A percentile compares a stretch with the other conserved stretches of the same genome.
Evolutionary conservation across 2,888 invertebrate species (phyloP).

Genomic region (Diarsia brunnea): DNA sequence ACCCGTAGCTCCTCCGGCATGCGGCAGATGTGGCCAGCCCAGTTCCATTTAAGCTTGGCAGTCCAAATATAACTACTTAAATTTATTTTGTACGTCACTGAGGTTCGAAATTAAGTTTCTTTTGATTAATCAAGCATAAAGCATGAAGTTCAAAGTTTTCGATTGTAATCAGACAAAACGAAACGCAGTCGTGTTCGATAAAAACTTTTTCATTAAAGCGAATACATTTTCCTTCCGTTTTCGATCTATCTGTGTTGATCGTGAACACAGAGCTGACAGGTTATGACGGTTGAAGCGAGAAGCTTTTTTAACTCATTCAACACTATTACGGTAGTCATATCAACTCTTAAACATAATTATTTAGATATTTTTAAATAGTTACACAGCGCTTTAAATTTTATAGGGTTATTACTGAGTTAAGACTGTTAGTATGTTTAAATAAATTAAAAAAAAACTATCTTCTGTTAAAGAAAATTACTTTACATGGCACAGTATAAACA

Average conservation of each 20-base stretch:
- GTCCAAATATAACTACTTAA: background rate
- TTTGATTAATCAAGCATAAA: background rate
- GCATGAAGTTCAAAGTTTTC: background rate
- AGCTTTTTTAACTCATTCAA: background rate
- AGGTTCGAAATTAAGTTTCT: background rate
- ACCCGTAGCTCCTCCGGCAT: too few species aligned
- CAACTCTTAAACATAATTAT: too few species aligned
- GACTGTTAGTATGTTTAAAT: too few species aligned
- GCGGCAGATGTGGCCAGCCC: too few species aligned
- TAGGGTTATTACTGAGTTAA: too few species aligned
- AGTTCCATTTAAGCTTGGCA: too few species aligned
- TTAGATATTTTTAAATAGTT: too few species aligned
- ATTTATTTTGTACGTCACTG: background rate
- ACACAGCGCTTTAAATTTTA: too few species aligned
- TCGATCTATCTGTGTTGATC: background rate
- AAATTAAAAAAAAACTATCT: too few species aligned
- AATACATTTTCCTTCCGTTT: background rate
- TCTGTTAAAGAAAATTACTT: too few species aligned
- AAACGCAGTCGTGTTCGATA: background rate
- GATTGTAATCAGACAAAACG: constrained; percentile 1
- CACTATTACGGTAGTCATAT: background rate
- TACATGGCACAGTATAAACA: too few species aligned
- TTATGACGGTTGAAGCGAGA: background rate
- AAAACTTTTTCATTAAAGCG: background rate
- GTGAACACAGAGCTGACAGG: background rate